Evolutionary conservation across 2,797 vertebrate genomes (phyloP).

Genomic region (Myotis planiceps): DNA sequence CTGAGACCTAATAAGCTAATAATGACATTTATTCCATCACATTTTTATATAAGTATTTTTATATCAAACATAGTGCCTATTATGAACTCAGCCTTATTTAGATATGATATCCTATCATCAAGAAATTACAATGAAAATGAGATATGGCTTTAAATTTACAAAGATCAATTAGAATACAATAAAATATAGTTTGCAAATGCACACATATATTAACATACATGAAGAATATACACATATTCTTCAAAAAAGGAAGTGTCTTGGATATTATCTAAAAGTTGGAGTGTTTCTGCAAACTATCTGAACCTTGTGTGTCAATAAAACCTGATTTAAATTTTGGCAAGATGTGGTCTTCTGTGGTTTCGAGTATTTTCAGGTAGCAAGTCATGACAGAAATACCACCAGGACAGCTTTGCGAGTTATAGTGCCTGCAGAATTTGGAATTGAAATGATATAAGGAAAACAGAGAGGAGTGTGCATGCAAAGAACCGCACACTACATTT

Average conservation of each 20-base stretch:
- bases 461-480: neutral
- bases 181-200: neutral
- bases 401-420: neutral
- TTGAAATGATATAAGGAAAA: neutral
- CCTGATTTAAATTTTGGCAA: neutral
- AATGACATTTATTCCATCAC: neutral
- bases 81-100: neutral
- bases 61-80: too few relatives aligned
- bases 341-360: neutral
- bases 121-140: slow-evolving; percentile 19
- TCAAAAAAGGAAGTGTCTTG: neutral
- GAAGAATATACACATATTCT: neutral
- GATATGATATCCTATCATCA: neutral
- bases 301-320: neutral
- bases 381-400: neutral
- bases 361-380: neutral
- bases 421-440: neutral
- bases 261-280: neutral
- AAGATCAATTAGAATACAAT: neutral
- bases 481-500: neutral
- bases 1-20: neutral
- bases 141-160: neutral
- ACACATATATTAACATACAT: neutral
- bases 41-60: neutral
- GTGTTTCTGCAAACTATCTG: neutral